These are phyloP conservation scores for Orgyia antiqua DNA, from an alignment of 2,888 invertebrate genomes.

Conservation along the genomic window DNA sequence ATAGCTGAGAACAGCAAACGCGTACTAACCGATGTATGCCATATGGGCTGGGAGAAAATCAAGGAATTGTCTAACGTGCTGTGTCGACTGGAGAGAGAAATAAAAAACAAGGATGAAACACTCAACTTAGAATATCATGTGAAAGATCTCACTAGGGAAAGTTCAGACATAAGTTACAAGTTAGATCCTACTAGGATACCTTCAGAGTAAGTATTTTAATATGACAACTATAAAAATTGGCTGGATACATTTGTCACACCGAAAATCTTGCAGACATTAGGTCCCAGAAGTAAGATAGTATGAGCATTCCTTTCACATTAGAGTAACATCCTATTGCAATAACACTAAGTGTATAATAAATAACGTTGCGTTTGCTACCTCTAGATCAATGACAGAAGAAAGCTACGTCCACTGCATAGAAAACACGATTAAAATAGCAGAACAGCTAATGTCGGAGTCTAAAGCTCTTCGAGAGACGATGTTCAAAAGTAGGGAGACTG, in stretches of 20 bases:
- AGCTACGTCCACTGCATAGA: constrained; percentile 90
- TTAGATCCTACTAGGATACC: constrained; percentile 87
- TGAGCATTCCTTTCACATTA: too few relatives aligned
- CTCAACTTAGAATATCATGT: constrained; percentile 86
- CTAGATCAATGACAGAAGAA: constrained; percentile 84
- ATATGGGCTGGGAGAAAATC: constrained; percentile 86
- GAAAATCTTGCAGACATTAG: too few relatives aligned
- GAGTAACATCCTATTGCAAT: too few relatives aligned
- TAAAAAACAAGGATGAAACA: constrained; percentile 89
- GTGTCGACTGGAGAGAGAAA: constrained; percentile 83
- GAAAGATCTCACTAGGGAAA: constrained; percentile 84
- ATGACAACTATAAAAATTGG: neutral
- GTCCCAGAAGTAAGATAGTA: too few relatives aligned
- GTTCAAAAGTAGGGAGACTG: constrained; percentile 87
- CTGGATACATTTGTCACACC: too few relatives aligned
- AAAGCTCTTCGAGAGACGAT: constrained; percentile 87
- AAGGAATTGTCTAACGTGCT: constrained; percentile 85
- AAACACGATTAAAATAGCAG: constrained; percentile 86
- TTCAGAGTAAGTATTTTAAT: constrained; percentile 79
- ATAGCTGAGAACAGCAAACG: constrained; percentile 68
- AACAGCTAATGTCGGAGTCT: constrained; percentile 88
- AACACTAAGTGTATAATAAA: too few relatives aligned
- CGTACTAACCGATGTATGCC: constrained; percentile 60
- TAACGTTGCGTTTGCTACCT: too few relatives aligned
- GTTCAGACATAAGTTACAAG: constrained; percentile 89